Evolutionary conservation across 2,888 invertebrate species (phyloP), one percentile per base, ranked within the genome.

Genomic region (Eupithecia vulgata): DNA sequence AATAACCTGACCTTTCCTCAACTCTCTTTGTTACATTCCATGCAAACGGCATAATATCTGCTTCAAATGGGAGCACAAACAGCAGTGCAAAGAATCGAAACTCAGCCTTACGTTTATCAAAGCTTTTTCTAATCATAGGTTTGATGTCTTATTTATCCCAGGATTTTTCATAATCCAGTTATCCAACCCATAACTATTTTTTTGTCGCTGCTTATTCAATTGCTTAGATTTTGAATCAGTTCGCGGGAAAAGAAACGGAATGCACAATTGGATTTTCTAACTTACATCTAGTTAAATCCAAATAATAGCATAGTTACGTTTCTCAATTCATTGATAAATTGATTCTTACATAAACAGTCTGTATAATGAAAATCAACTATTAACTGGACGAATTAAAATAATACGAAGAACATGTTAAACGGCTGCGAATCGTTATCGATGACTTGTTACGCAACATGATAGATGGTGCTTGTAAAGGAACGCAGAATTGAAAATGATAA

Each of bases 361-460:
- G 64, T 61, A 73, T 80, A 79, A 80, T 79, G 76, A 79, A 76
- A 80, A 78, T 72, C 66, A 65, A 68, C 71, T 72, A 75, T 77
- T 74, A 78, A 74, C 72, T 74, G 70, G 75, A 66, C 68, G 64
- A 77, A 75, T 77, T 74, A 74, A 76, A 78, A 82, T 85, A 85
- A 84, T 80, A 80, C 37, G 65, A 40, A 37, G 25, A 79, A 77
- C 72, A 79, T 78, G 81, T 79, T 80, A 80, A 79, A 79, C 74
- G 42, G 68, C 52, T 7, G 40, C 68, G 79, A 79, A 81, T 78
- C 77, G 77, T 80, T 83, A 83, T 82, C 80, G 76, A 73, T 68
- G 74, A 64, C 68, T 77, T 78, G 78, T 85, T 85, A 76, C 74
- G 78, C 77, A 83, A 86, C 77, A 79, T 82, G 83, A 85, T 83